Evolutionary conservation across 2,797 vertebrate genomes (phyloP).

Genomic region (Apodemus agrarius): DNA sequence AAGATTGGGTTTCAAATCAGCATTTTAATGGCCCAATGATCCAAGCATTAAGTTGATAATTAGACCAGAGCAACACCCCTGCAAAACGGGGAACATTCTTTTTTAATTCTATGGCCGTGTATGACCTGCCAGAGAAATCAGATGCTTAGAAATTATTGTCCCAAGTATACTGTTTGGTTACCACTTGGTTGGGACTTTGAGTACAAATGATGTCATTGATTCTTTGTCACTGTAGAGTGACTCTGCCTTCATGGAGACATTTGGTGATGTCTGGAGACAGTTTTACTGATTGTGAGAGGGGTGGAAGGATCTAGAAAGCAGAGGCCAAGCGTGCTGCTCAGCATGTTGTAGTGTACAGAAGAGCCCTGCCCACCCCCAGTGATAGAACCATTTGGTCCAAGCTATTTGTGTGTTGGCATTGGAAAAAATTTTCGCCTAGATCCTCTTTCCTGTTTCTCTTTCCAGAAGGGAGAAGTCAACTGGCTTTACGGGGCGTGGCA

Average conservation of each 20-base stretch:
- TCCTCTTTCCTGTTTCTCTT: too few relatives aligned
- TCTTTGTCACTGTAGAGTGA: neutral
- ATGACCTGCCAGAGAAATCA: slow-evolving; percentile 52
- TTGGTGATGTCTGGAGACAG: neutral
- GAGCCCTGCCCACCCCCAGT: neutral
- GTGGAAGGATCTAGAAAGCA: too few relatives aligned
- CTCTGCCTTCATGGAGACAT: neutral
- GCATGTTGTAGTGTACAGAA: neutral
- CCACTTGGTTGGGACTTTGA: slow-evolving; percentile 48
- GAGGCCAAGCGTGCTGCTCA: neutral
- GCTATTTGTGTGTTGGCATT: neutral
- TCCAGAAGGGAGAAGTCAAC: neutral
- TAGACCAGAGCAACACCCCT: slow-evolving; percentile 62
- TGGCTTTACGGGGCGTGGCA: neutral
- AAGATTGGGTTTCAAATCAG: slow-evolving; percentile 76
- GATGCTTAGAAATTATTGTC: slow-evolving; percentile 3
- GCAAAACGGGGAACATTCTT: slow-evolving; percentile 46
- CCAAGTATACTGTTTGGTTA: neutral
- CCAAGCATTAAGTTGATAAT: slow-evolving; percentile 79
- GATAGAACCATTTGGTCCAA: neutral
- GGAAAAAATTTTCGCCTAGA: neutral
- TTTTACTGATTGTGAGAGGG: neutral
- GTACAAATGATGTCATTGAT: neutral
- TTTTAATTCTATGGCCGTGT: slow-evolving; percentile 55
- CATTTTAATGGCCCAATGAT: slow-evolving; percentile 74